These are phyloP conservation scores for Chelidonichthys spinosus DNA, from an alignment of 2,797 vertebrate genomes.

Conservation along the genomic window DNA sequence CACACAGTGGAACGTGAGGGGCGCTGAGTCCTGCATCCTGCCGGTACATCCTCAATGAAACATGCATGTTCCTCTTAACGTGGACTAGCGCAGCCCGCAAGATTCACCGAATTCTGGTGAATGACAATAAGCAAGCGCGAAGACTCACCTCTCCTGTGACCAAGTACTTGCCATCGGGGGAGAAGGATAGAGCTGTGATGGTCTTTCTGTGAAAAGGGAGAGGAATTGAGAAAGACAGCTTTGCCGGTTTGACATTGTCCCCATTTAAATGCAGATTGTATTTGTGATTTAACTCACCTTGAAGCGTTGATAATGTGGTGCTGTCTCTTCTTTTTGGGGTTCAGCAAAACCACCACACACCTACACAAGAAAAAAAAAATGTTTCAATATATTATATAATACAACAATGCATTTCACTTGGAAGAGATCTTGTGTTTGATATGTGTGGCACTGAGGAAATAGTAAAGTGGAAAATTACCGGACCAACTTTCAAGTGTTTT, in stretches of 20 bases:
- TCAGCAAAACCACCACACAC: slow-evolving; percentile 95
- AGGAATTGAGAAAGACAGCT: slow-evolving; percentile 1
- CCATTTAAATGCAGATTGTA: not conserved
- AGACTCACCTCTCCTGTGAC: slow-evolving; percentile 96
- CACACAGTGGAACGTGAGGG: not conserved
- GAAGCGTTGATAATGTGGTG: slow-evolving; percentile 94
- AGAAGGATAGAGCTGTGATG: slow-evolving; percentile 95
- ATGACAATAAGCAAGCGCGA: no score
- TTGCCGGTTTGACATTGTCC: not conserved
- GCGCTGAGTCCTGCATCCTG: not conserved
- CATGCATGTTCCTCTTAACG: not conserved
- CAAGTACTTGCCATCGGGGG: slow-evolving; percentile 93
- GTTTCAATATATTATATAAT: not conserved
- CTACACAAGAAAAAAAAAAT: slow-evolving; percentile 67
- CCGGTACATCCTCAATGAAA: slow-evolving; percentile 1
- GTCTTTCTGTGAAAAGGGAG: slow-evolving; percentile 86
- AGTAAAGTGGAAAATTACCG: not conserved
- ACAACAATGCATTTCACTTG: not conserved
- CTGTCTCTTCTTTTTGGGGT: slow-evolving; percentile 91
- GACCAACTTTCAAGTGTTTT: not conserved
- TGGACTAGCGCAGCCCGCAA: not conserved
- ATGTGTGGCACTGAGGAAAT: not conserved
- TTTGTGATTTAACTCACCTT: slow-evolving; percentile 79
- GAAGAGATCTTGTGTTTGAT: not conserved
- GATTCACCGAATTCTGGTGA: no score